phyloP scores from a whole-genome alignment of 2,797 vertebrate species.

The Falco berigora region DNA sequence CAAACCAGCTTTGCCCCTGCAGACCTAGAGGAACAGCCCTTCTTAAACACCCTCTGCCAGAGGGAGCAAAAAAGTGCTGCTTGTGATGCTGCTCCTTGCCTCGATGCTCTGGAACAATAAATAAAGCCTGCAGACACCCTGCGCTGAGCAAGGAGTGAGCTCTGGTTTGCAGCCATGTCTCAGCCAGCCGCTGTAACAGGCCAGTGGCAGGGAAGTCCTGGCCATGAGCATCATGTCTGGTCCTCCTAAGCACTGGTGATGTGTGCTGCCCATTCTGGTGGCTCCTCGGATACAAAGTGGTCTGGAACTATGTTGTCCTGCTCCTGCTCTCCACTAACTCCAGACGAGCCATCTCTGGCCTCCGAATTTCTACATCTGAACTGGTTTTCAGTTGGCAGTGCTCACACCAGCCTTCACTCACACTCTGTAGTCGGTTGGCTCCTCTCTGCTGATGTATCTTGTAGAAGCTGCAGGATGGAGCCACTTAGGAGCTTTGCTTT shows the following conservation, averaged over 20 bases:
- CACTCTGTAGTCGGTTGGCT: rapidly evolving
- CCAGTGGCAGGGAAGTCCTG: background rate
- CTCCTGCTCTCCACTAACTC: background rate
- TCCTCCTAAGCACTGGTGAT: background rate
- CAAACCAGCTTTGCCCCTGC: background rate
- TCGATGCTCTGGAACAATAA: background rate
- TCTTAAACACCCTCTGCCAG: background rate
- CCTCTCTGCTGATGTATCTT: background rate
- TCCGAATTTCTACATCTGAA: background rate
- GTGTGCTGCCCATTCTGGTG: background rate
- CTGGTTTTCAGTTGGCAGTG: background rate
- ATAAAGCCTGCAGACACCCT: background rate
- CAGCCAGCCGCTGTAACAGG: background rate
- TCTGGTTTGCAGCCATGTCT: background rate
- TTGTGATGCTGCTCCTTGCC: background rate
- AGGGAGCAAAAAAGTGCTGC: background rate
- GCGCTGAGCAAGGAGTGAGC: background rate
- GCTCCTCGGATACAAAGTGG: background rate
- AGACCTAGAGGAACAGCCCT: background rate
- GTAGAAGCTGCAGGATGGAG: background rate
- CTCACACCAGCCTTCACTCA: background rate
- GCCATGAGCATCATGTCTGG: background rate
- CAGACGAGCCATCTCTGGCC: background rate
- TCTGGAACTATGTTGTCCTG: background rate
- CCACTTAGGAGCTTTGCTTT: background rate